Base-by-base conservation (phyloP, 2,113 vertebrate genomes). In the Girardinichthys multiradiatus region DNA sequence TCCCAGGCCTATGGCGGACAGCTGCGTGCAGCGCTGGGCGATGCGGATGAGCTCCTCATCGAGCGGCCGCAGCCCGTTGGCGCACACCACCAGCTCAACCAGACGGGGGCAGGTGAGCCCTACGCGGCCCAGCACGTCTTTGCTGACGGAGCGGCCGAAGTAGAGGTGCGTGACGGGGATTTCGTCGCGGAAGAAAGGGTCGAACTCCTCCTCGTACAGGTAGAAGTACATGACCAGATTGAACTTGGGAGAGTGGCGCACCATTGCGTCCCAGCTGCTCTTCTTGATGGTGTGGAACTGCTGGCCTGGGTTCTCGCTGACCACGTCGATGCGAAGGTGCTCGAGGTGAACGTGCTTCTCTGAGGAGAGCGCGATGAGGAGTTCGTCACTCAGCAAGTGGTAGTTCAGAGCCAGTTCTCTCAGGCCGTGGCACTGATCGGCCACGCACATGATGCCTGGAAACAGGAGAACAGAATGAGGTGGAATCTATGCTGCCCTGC, bases 151-250 rank as follows among this genome's bases (percentile, higher is more conserved):
- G 71, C 96, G 96, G 26, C 97, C 97, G 2, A 99, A 98, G 89
- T 99, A 99, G 62, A 99, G 94, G 85, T 99, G 97, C 3, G 97
- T 99, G 26, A 97, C 95, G 0, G 97, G 97, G 64, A 94, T 96
- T 83, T 98, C 97, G 0, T 99, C 96, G 3, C 95, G 94, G 86
- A 99, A 99, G 90, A 99, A 99, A 0, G 96, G 96, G 80, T 95
- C 94, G 60, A 99, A 99, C 90, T 98, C 97, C n/a, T 99, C 96
- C 90, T 98, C 97, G 0, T 98, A 98, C 78, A 99, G 93, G 89
- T 97, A 99, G 87, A 98, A 99, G 93, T 98, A 99, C 97, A 99
- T 97, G 21, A 99, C 98, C 90, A 99, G 91, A 73, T 96, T 99
- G 12, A 98, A 96, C 92, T 98, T 98, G 1, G 97, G 97, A 48